Conservation (phyloP, 2,888 invertebrate species). For the Balanococcus diminutus region DNA sequence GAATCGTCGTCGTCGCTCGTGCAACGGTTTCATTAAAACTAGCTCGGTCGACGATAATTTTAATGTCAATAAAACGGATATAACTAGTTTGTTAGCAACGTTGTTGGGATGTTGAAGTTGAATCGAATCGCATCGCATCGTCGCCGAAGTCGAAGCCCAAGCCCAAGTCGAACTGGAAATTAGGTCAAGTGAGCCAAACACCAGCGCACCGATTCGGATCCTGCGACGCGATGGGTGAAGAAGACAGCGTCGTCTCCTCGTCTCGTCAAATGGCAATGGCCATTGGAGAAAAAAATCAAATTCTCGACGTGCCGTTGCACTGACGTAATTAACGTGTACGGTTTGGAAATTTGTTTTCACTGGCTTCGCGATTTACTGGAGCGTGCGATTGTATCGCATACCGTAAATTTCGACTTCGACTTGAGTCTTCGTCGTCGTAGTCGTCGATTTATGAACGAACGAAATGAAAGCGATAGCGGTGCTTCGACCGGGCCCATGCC, state of each 20-base stretch:
- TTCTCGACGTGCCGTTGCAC: conserved; percentile 14
- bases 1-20: background rate
- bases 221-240: background rate
- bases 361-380: background rate
- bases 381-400: background rate
- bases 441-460: background rate
- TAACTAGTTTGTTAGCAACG: conserved; percentile 35
- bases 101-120: background rate
- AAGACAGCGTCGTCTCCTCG: background rate
- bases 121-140: background rate
- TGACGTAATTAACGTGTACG: background rate
- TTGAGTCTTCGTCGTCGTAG: background rate
- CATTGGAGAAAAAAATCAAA: background rate
- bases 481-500: background rate
- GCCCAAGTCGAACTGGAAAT: too few relatives aligned
- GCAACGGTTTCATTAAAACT: conserved; percentile 1
- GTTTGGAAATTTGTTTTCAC: background rate
- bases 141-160: background rate
- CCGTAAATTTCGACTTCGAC: background rate
- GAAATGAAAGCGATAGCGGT: background rate
- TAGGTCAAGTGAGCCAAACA: background rate
- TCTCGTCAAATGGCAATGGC: background rate
- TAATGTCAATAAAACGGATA: conserved; percentile 36
- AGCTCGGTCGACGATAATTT: conserved; percentile 12
- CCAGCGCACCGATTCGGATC: background rate